A percentile compares a stretch with the other conserved stretches of the same genome.
Evolutionary conservation across 2,797 vertebrate genomes (phyloP).

Genomic region (Muscicapa striata): DNA sequence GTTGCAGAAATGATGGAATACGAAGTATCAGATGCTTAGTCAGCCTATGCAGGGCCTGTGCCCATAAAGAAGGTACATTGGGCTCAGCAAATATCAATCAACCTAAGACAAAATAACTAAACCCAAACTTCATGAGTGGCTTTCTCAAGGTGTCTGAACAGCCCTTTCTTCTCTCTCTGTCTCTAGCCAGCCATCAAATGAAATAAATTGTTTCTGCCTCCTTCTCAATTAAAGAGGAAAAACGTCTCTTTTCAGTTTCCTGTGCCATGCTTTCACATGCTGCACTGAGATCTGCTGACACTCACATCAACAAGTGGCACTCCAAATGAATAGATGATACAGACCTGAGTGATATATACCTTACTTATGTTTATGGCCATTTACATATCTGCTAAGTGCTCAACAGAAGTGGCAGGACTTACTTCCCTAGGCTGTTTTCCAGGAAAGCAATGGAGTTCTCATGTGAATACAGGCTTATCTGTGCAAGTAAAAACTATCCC

Average conservation of each 20-base stretch:
- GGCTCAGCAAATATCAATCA: background rate
- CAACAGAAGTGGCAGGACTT: background rate
- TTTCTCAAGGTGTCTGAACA: background rate
- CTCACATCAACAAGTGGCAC: background rate
- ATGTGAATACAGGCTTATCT: background rate
- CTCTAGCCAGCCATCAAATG: background rate
- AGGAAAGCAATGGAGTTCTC: background rate
- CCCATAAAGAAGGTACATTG: background rate
- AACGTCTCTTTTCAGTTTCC: background rate
- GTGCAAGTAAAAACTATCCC: background rate
- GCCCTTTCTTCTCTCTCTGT: background rate
- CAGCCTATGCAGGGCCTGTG: background rate
- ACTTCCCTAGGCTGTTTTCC: background rate
- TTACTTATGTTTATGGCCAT: background rate
- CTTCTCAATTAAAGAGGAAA: background rate
- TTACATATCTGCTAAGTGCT: background rate
- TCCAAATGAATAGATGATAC: background rate
- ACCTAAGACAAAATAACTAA: background rate
- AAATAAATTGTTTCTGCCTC: background rate
- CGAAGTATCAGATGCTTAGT: background rate
- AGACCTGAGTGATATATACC: background rate
- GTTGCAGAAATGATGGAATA: background rate
- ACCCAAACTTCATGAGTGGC: background rate
- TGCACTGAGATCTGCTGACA: background rate
- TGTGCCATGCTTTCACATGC: background rate